A percentile compares a stretch with the other conserved stretches of the same genome.
Evolutionary conservation across 2,797 vertebrate species (phyloP).

Genomic region (Melanotaenia trifasciata): DNA sequence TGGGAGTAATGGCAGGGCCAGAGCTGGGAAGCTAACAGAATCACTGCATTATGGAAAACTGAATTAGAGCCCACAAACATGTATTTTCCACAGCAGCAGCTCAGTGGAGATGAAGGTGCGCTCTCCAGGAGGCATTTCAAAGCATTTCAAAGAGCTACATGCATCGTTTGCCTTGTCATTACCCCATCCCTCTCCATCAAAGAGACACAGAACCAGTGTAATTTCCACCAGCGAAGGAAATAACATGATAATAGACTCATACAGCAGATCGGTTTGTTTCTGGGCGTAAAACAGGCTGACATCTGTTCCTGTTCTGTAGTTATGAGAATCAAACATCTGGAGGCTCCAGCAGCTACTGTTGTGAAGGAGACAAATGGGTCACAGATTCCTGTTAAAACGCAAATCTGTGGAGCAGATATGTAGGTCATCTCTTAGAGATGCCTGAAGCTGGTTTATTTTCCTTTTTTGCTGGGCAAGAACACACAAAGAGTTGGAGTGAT

Average conservation of each 20-base stretch:
- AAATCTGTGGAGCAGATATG: slow-evolving; percentile 52
- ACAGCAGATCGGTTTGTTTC: slow-evolving; percentile 54
- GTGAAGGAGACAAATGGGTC: slow-evolving; percentile 60
- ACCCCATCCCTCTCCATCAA: slow-evolving; percentile 53
- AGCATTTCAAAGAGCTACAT: slow-evolving; percentile 19
- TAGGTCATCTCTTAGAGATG: slow-evolving; percentile 54
- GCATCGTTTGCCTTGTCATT: slow-evolving; percentile 70
- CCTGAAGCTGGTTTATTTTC: slow-evolving; percentile 23
- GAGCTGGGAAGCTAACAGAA: slow-evolving; percentile 36
- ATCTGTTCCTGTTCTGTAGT: slow-evolving; percentile 71
- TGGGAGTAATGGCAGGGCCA: not conserved
- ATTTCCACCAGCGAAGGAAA: slow-evolving; percentile 66
- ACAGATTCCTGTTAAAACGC: slow-evolving; percentile 33
- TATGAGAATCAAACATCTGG: slow-evolving; percentile 73
- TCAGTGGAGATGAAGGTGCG: slow-evolving; percentile 46
- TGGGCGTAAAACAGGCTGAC: slow-evolving; percentile 51
- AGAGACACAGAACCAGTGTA: slow-evolving; percentile 54
- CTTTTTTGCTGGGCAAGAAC: slow-evolving; percentile 37
- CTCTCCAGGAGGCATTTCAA: slow-evolving; percentile 40
- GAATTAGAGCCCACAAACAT: slow-evolving; percentile 52
- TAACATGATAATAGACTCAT: slow-evolving; percentile 45
- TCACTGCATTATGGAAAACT: slow-evolving; percentile 54
- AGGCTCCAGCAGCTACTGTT: slow-evolving; percentile 61
- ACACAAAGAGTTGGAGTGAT: slow-evolving; percentile 25
- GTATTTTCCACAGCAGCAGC: slow-evolving; percentile 50